A percentile compares a stretch with the other conserved stretches of the same genome.
These are phyloP conservation scores for Pseudorhombus dupliciocellatus DNA, from an alignment of 2,113 vertebrate genomes.

Conservation along the genomic window DNA sequence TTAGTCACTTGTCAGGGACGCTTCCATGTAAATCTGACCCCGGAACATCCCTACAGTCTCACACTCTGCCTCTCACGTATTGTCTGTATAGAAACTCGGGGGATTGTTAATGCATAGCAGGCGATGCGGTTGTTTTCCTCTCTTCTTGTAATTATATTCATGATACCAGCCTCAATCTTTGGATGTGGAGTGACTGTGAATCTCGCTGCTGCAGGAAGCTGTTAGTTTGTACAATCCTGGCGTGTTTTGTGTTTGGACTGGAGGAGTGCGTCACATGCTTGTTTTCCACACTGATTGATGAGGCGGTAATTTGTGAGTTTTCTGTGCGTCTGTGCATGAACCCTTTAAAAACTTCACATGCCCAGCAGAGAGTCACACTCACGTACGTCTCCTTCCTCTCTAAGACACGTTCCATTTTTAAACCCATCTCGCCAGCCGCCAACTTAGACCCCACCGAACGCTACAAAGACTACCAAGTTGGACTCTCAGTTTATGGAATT, in stretches of 20 bases:
- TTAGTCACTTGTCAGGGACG: constrained; percentile 7
- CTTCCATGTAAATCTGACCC: constrained; percentile 14
- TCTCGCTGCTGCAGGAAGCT: constrained; percentile 24
- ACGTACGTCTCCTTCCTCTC: constrained; percentile 6
- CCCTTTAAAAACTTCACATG: constrained; percentile 48
- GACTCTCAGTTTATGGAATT: constrained; percentile 51
- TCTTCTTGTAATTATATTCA: constrained; percentile 56
- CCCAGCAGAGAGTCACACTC: constrained; percentile 46
- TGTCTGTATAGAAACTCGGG: constrained; percentile 13
- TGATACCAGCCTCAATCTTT: constrained; percentile 40
- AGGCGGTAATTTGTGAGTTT: constrained; percentile 61
- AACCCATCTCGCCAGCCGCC: constrained; percentile 32
- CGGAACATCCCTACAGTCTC: constrained; percentile 16
- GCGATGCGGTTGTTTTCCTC: constrained; percentile 44
- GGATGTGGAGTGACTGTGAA: constrained; percentile 59
- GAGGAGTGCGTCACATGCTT: constrained; percentile 32
- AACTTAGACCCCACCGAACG: constrained; percentile 32
- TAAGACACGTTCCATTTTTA: constrained; percentile 57
- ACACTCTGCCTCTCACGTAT: constrained; percentile 28
- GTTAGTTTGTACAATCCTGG: constrained; percentile 24
- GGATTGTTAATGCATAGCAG: constrained; percentile 29
- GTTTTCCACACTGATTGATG: constrained; percentile 68
- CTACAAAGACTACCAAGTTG: constrained; percentile 41
- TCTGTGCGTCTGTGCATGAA: constrained; percentile 58
- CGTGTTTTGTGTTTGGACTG: constrained; percentile 44